These are phyloP conservation scores for Danaus plexippus DNA, from an alignment of 1,140 invertebrate genomes.

Conservation along the genomic window DNA sequence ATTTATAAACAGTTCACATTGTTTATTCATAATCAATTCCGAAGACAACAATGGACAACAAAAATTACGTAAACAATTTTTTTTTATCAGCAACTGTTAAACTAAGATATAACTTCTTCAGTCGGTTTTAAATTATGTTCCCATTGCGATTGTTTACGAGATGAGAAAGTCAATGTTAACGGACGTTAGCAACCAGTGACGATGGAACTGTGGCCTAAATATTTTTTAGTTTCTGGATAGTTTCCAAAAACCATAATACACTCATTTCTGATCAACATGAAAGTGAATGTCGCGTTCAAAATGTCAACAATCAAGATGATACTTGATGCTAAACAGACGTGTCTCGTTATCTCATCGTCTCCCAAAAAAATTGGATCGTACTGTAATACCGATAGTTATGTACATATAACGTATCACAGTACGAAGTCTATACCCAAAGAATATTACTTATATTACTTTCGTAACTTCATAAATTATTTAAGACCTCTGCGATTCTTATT, in stretches of 20 bases:
- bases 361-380: too few relatives aligned
- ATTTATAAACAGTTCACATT: slow-evolving; percentile 3
- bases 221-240: slow-evolving; percentile 51
- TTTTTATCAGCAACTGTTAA: slow-evolving; percentile 1
- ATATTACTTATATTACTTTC: too few relatives aligned
- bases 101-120: too few relatives aligned
- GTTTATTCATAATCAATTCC: slow-evolving; percentile 6
- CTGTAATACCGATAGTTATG: too few relatives aligned
- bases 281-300: slow-evolving; percentile 6
- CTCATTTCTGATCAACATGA: slow-evolving; percentile 29
- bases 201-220: slow-evolving; percentile 61
- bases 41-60: neutral
- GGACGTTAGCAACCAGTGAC: slow-evolving; percentile 49
- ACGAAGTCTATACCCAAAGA: too few relatives aligned
- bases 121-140: too few relatives aligned
- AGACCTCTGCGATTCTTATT: too few relatives aligned
- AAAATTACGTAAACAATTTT: slow-evolving; percentile 39
- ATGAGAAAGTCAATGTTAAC: slow-evolving; percentile 65
- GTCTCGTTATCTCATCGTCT: too few relatives aligned
- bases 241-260: slow-evolving; percentile 49
- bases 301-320: neutral
- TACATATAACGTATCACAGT: too few relatives aligned
- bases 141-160: slow-evolving; percentile 40
- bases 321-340: too few relatives aligned
- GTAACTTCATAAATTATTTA: too few relatives aligned